A percentile compares a stretch with the other conserved stretches of the same genome.
Conservation (phyloP, 2,888 invertebrate genomes). For the Coenonympha glycerion region DNA sequence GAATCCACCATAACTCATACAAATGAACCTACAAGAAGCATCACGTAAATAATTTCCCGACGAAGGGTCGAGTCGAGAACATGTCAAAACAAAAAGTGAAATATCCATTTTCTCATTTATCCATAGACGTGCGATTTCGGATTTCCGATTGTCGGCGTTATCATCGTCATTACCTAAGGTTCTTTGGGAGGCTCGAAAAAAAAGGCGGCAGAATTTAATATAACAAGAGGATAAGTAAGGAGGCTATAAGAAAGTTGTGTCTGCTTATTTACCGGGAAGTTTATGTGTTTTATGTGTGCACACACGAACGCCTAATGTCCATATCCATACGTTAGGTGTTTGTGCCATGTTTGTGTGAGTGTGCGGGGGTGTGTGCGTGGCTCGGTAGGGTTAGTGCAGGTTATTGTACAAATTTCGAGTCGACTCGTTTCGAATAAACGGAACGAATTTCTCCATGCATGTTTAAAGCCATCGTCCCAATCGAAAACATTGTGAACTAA, state of each 20-base stretch:
- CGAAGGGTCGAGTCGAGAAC: slow-evolving; percentile 37
- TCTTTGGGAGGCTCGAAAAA: slow-evolving; percentile 51
- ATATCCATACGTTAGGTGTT: slow-evolving; percentile 49
- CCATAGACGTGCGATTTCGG: slow-evolving; percentile 57
- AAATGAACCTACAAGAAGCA: slow-evolving; percentile 23
- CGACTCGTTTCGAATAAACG: too few species aligned
- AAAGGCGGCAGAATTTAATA: slow-evolving; percentile 68
- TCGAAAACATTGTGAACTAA: too few species aligned
- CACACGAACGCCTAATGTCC: slow-evolving; percentile 43
- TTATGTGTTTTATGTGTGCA: slow-evolving; percentile 61
- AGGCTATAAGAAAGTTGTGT: slow-evolving; percentile 68
- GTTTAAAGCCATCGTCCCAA: too few species aligned
- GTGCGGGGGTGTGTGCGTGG: slow-evolving; percentile 59
- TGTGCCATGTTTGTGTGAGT: slow-evolving; percentile 47
- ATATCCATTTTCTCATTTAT: slow-evolving; percentile 48
- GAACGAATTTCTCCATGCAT: too few species aligned
- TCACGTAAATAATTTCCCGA: slow-evolving; percentile 48
- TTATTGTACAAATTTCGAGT: too few species aligned
- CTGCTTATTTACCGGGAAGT: slow-evolving; percentile 73
- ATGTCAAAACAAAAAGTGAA: slow-evolving; percentile 46
- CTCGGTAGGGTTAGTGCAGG: too few species aligned
- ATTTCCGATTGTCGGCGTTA: slow-evolving; percentile 57
- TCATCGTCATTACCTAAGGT: too few species aligned
- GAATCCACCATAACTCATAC: slow-evolving; percentile 5
- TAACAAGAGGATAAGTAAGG: slow-evolving; percentile 61